A percentile compares a stretch with the other conserved stretches of the same genome.
Evolutionary conservation across 2,797 vertebrate genomes (phyloP).

Genomic region (Sebastes kiyomatsui): DNA sequence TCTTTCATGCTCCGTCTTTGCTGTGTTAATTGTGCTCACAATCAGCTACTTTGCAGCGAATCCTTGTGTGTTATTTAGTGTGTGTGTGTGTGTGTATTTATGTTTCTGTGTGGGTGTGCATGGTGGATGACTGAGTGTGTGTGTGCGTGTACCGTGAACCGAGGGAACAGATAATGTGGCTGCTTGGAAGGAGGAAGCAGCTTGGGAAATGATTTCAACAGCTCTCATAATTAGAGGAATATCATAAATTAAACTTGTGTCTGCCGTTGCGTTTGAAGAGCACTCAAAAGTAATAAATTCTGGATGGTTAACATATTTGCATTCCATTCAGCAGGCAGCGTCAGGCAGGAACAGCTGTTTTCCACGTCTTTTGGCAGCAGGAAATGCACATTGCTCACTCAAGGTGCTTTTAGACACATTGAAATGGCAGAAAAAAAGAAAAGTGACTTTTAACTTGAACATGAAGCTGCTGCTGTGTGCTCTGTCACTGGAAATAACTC

Average conservation of each 20-base stretch:
- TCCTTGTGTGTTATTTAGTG: conserved; percentile 60
- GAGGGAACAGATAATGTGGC: conserved; percentile 74
- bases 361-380: conserved; percentile 82
- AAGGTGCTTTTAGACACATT: conserved; percentile 82
- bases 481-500: conserved; percentile 78
- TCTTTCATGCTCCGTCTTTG: conserved; percentile 76
- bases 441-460: conserved; percentile 80
- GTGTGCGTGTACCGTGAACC: conserved; percentile 55
- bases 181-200: conserved; percentile 80
- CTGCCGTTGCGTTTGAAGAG: conserved; percentile 84
- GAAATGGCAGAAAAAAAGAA: conserved; percentile 71
- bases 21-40: conserved; percentile 80
- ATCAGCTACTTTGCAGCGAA: conserved; percentile 73
- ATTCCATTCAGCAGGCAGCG: conserved; percentile 79
- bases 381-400: conserved; percentile 82
- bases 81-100: conserved; percentile 51
- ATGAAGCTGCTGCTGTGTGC: conserved; percentile 77
- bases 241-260: conserved; percentile 87
- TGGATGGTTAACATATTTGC: conserved; percentile 86
- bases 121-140: conserved; percentile 30
- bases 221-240: conserved; percentile 87
- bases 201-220: conserved; percentile 87
- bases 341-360: conserved; percentile 85
- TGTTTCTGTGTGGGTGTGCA: conserved; percentile 55
- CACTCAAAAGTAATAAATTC: conserved; percentile 86